These are phyloP conservation scores for Artibeus lituratus DNA, from an alignment of 2,797 vertebrate species.

Conservation along the genomic window DNA sequence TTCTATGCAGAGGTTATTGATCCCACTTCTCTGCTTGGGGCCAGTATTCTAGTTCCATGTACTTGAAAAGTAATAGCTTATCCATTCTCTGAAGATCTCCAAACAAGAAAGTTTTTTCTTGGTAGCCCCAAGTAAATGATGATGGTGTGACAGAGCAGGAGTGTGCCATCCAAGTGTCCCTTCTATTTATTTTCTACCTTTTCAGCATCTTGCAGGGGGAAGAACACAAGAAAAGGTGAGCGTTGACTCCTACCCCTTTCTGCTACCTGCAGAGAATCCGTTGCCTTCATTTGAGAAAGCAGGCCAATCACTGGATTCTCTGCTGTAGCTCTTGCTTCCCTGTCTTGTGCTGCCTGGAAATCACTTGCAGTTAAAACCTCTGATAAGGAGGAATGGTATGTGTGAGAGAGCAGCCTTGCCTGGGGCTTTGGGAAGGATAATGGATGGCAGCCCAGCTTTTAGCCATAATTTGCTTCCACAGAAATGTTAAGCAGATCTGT, in stretches of 20 bases:
- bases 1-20: not conserved
- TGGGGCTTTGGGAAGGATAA: constrained; percentile 68
- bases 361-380: constrained; percentile 50
- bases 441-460: constrained; percentile 70
- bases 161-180: not conserved
- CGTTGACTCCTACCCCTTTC: not conserved
- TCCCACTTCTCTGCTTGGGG: not conserved
- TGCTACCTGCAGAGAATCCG: not conserved
- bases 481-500: constrained; percentile 62
- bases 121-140: not conserved
- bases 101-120: not conserved
- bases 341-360: constrained; percentile 35
- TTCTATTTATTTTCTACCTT: not conserved
- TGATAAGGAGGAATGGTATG: constrained; percentile 45
- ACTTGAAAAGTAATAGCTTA: not conserved
- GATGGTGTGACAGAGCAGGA: not conserved
- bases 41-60: not conserved
- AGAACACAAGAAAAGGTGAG: not conserved
- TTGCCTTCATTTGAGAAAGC: constrained; percentile 55
- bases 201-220: not conserved
- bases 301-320: not conserved
- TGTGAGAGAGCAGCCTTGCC: constrained; percentile 67
- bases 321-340: not conserved
- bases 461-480: constrained; percentile 70
- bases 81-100: not conserved